Conservation (phyloP, 2,888 invertebrate genomes). For the Synergus umbraculus region DNA sequence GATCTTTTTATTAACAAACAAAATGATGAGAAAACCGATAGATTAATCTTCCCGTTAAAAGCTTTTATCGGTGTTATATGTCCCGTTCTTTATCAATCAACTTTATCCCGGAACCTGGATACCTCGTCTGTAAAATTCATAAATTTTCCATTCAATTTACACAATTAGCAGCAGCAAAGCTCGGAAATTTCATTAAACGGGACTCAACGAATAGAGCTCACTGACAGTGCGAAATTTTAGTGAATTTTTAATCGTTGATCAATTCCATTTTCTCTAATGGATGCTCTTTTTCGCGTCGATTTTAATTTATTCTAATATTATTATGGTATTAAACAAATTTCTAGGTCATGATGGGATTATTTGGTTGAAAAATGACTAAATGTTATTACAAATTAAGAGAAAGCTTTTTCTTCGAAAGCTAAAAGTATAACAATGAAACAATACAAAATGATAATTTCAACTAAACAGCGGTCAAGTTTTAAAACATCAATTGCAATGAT, state of each 20-base stretch:
- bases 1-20: neutral
- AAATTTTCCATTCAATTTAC: neutral
- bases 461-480: neutral
- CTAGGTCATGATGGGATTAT: too few relatives aligned
- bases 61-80: conserved; percentile 2
- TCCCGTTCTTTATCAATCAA: neutral
- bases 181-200: neutral
- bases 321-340: too few relatives aligned
- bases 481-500: neutral
- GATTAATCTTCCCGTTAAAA: neutral
- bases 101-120: neutral
- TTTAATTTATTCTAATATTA: neutral
- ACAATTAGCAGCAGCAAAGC: neutral
- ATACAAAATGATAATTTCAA: neutral
- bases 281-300: neutral
- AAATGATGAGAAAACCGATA: neutral
- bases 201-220: neutral
- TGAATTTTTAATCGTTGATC: conserved; percentile 7
- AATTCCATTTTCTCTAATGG: neutral
- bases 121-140: neutral
- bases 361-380: too few relatives aligned
- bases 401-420: neutral
- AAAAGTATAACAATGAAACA: too few relatives aligned
- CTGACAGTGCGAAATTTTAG: neutral
- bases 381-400: neutral